These are phyloP conservation scores for Radopholus similis DNA, from an alignment of 1,140 invertebrate genomes.

Conservation along the genomic window DNA sequence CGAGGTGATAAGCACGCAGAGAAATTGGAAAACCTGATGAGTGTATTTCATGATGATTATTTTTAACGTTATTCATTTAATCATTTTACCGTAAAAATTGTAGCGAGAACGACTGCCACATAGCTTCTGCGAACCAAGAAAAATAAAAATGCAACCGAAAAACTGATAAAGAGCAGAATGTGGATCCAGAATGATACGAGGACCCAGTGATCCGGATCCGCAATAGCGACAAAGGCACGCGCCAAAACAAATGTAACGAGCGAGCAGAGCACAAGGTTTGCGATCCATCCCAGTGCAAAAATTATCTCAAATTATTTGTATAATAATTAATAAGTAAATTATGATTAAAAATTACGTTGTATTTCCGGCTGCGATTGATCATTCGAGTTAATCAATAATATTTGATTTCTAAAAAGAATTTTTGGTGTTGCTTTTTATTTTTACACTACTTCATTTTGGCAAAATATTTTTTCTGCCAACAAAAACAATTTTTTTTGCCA, in stretches of 20 bases:
- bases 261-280: slow-evolving; percentile 16
- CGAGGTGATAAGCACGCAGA: slow-evolving; percentile 19
- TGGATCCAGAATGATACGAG: slow-evolving; percentile 10
- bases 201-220: slow-evolving; percentile 5
- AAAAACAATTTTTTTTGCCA: too few relatives aligned
- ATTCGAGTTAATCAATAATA: too few relatives aligned
- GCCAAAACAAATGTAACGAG: slow-evolving; percentile 24
- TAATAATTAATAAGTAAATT: background rate
- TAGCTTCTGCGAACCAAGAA: slow-evolving; percentile 14
- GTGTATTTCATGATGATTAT: too few relatives aligned
- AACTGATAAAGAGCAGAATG: slow-evolving; percentile 8
- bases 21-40: slow-evolving; percentile 20
- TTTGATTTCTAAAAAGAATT: too few relatives aligned
- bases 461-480: too few relatives aligned
- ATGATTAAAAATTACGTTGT: too few relatives aligned
- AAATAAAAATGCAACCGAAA: slow-evolving; percentile 9
- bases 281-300: slow-evolving; percentile 18
- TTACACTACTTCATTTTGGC: too few relatives aligned
- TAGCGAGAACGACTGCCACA: slow-evolving; percentile 8
- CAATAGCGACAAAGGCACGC: background rate
- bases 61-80: too few relatives aligned
- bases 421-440: too few relatives aligned
- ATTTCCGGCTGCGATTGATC: too few relatives aligned
- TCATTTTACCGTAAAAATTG: slow-evolving; percentile 18
- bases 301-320: background rate